These are phyloP conservation scores for Schlechtendalia chinensis DNA, from an alignment of 1,140 invertebrate genomes.

Conservation along the genomic window DNA sequence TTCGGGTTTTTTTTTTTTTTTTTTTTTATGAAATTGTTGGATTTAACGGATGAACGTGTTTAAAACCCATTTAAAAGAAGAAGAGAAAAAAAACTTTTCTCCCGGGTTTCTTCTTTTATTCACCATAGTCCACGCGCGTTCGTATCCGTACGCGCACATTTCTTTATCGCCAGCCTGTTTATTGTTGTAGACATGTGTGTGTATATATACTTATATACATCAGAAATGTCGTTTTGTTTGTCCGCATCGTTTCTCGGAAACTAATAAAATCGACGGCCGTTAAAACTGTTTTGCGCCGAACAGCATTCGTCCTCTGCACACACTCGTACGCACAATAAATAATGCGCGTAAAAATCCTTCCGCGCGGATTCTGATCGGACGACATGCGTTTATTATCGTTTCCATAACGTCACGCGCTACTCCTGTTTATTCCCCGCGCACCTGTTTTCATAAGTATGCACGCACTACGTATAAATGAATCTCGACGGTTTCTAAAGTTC, in stretches of 20 bases:
- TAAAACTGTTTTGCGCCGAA: no score
- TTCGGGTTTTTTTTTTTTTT: not conserved
- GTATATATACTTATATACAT: no score
- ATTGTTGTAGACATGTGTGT: slow-evolving; percentile 12
- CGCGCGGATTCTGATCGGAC: slow-evolving; percentile 10
- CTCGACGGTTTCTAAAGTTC: no score
- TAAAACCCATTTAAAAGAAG: not conserved
- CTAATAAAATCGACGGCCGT: slow-evolving; percentile 21
- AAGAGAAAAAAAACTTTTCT: slow-evolving; percentile 18
- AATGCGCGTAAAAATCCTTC: not conserved
- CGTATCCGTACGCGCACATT: not conserved
- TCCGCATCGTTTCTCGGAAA: slow-evolving; percentile 10
- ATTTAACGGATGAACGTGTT: not conserved
- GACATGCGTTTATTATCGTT: not conserved
- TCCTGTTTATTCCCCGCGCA: no score
- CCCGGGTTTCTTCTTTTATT: not conserved
- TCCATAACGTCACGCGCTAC: no score
- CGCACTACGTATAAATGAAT: no score
- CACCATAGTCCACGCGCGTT: no score
- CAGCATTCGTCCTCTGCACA: no score
- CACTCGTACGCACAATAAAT: not conserved
- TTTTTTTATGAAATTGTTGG: not conserved
- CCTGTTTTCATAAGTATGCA: not conserved
- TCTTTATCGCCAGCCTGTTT: not conserved
- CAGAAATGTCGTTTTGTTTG: slow-evolving; percentile 15